Base-by-base conservation (phyloP, 37 sponge, comb jelly and placozoan species). In the Tethya wilhelma region DNA sequence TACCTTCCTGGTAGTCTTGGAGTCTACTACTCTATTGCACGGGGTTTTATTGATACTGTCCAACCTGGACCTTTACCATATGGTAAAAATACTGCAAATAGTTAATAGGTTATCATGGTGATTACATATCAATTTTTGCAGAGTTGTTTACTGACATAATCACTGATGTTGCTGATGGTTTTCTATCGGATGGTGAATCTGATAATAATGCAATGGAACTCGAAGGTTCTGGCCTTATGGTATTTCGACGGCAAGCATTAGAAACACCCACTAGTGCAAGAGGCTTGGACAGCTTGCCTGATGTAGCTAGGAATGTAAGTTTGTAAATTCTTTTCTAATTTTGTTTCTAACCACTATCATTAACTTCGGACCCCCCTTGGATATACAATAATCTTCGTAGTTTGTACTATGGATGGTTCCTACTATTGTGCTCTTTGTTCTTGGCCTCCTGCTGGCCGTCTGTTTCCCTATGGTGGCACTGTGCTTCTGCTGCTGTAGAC, bases 401-500 rank as follows among this genome's bases (percentile, higher is more conserved):
- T 49, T 79, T 32, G 23, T 67, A 25, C 0, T 26, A 39, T 67
- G 79, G 79, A 49, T 67, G 25, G 39, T 43, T 34, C 67, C 67
- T 31, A 56, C 42, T 1, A n/a, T 79, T 5, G 79, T 64, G 56
- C 38, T 64, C 32, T 36, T 67, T 17, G 79, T 8, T 17, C 57
- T 79, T 0, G 68, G 79, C 20, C 37, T 79, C 0, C 1, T 79
- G 56, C 38, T 79, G 39, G 68, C 68, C 2, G 25, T 79, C 44
- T 19, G 32, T 28, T 33, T 79, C 38, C 53, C 68, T 9, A 12
- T 42, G 3, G 36, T 30, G 11, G 67, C 68, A 5, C 67, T 67
- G 5, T 79, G 79, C 68, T 40, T 67, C 44, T 49, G 64, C 68
- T 79, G 79, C 68, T 79, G 79, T 40, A 49, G 79, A 36, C n/a